Percentiles rank a stretch among this genome's conserved stretches.
Conservation (phyloP, 2,797 vertebrate species). For the Acanthurus lineatus region DNA sequence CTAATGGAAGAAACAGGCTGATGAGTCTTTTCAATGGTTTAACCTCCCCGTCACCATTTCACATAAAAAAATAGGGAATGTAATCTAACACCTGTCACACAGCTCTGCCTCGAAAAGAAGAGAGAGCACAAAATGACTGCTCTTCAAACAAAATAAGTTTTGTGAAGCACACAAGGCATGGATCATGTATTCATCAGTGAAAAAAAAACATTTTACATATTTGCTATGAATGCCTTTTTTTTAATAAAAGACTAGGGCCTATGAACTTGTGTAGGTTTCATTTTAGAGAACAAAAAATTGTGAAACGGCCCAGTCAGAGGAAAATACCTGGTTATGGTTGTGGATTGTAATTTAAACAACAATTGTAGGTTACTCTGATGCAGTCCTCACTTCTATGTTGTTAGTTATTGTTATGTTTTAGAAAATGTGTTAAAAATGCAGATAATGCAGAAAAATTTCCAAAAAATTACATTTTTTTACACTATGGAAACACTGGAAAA, state of each 20-base stretch:
- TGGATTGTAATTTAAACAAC: too few species aligned
- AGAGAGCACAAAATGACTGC: background rate
- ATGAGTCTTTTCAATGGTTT: constrained; percentile 20
- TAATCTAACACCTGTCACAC: background rate
- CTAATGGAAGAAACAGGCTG: constrained; percentile 8
- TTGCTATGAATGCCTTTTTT: background rate
- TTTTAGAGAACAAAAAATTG: constrained; percentile 5
- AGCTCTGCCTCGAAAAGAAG: constrained; percentile 17
- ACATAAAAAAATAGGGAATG: background rate
- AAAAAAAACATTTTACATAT: constrained; percentile 6
- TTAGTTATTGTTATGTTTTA: background rate
- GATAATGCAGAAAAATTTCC: fast-evolving
- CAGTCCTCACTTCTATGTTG: background rate
- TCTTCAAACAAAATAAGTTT: background rate
- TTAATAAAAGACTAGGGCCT: background rate
- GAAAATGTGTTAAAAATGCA: background rate
- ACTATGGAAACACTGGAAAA: background rate
- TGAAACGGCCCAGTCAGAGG: background rate
- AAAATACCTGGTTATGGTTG: background rate
- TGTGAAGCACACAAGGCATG: background rate
- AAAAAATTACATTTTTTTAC: background rate
- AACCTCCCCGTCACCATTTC: background rate
- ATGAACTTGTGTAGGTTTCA: background rate
- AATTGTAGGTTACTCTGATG: background rate
- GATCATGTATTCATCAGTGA: background rate